Base-by-base conservation (phyloP, 2,113 vertebrate species). In the Microcebus jonahi region DNA sequence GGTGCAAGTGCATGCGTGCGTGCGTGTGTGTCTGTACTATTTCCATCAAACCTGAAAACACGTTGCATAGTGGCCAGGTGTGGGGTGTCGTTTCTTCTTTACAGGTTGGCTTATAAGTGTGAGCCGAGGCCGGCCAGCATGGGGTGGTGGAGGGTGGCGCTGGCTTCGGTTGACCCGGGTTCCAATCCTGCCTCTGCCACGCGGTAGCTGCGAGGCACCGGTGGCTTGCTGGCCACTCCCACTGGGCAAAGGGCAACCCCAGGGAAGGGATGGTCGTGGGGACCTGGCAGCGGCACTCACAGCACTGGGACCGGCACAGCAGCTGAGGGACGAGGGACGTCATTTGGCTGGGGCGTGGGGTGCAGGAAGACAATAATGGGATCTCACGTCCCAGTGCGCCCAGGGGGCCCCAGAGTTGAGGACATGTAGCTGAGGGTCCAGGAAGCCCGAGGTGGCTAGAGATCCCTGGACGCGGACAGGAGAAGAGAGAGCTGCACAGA, bases 41-140 rank as follows among this genome's bases (percentile, higher is more conserved):
- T 45, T 94, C 85, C 59, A 6, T 55, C 45, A 7, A 12, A 42
- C 21, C 59, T 67, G 34, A 53, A 82, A 61, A 21, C 18, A 61
- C 14, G 3, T 29, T 80, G 67, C 11, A 17, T 55, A n/a, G n/a
- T 13, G 29, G 6, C 63, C 42, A 3, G 34, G 21, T 23, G 14
- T 31, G 34, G 0, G 50, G 29, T 0, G n/a, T 6, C 5, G 1
- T 31, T 59, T 63, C 82, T 57, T 9, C 53, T 14, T 27, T 61
- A 34, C 6, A 27, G 20, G 13, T 23, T n/a, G 61, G 21, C 12
- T 0, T 6, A 10, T 8, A 21, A 0, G 8, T 31, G 7, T 13
- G 36, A 48, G 3, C 1, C 8, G 31, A 23, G 10, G 9, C 36
- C 23, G 0, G 17, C 50, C 50, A 7, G 39, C 2, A 0, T 23